Base-by-base conservation (phyloP, 2,113 vertebrate genomes). In the Gymnorhina tibicen region DNA sequence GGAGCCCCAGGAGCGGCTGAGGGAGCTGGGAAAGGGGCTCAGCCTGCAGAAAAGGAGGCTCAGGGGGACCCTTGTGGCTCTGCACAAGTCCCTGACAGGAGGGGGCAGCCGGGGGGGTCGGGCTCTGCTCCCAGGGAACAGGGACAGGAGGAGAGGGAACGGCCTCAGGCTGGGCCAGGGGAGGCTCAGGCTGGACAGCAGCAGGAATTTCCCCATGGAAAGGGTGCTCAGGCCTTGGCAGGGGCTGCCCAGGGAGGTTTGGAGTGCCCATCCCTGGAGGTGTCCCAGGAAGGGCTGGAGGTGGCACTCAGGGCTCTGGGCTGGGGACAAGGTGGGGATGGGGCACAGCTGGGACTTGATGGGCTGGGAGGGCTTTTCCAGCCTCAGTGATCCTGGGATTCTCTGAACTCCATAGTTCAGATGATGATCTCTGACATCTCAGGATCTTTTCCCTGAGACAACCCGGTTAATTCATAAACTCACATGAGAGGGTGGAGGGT, bases 401-500 rank as follows among this genome's bases (percentile, higher is more conserved):
- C 41, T 37, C 18, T 49, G 56, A 62, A 42, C 27, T 44, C 39
- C 27, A 7, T 4, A 23, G 83, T 13, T 44, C 14, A 44, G 12
- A 39, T 30, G 23, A 21, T n/a, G 15, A 69, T 80, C 72, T 91
- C 52, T 79, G 60, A 87, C 87, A 86, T 32, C 27, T 67, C 9
- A 3, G 39, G 26, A 73, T 52, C 49, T 44, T 81, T 69, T 79
- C 77, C 73, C 82, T 49, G 35, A 91, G 60, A 33, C 44, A 96
- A 92, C 23, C 26, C 87, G 56, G 39, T 82, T 86, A 92, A 97
- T 92, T 97, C 93, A 97, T 79, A 93, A 97, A 91, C 59, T 90
- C 76, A 74, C 39, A 41, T 33, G 49, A 63, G 56, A 11, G 27
- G 30, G 5, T 47, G 41, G n/a, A 69, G 28, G 19, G 10, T 46